A percentile compares a stretch with the other conserved stretches of the same genome.
These are phyloP conservation scores for Melikaiella ostensackeni DNA, from an alignment of 2,888 invertebrate species.

Conservation along the genomic window DNA sequence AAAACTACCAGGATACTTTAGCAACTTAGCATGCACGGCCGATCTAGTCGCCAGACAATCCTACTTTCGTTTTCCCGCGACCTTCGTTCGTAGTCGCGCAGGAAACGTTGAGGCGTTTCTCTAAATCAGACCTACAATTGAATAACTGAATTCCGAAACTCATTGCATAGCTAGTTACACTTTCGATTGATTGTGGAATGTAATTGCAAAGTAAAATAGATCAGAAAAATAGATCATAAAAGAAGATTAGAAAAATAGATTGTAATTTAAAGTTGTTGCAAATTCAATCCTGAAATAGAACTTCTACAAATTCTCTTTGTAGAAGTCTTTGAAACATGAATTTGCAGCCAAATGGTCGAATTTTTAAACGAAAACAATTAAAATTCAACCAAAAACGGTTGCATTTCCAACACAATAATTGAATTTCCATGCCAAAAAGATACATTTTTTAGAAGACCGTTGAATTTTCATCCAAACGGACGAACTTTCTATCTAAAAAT, in stretches of 20 bases:
- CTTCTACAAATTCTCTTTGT: too few species aligned
- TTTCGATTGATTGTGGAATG: constrained; percentile 27
- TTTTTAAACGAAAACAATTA: too few species aligned
- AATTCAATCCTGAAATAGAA: too few species aligned
- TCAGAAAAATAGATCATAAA: neutral
- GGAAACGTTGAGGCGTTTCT: constrained; percentile 38
- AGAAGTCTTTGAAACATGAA: too few species aligned
- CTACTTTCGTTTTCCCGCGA: constrained; percentile 39
- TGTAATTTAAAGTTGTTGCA: neutral
- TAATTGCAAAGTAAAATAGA: neutral
- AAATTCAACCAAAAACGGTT: too few species aligned
- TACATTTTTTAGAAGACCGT: too few species aligned
- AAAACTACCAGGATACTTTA: constrained; percentile 18
- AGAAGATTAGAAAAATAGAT: neutral
- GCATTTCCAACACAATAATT: too few species aligned
- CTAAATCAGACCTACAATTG: constrained; percentile 35
- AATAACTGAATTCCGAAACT: constrained; percentile 36
- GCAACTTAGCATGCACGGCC: constrained; percentile 23
- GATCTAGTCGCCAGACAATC: constrained; percentile 39
- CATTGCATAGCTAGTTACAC: constrained; percentile 32
- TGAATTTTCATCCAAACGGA: too few species aligned
- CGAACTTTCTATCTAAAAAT: too few species aligned
- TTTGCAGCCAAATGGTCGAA: too few species aligned
- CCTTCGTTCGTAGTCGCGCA: constrained; percentile 32
- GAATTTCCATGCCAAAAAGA: too few species aligned